A percentile compares a stretch with the other conserved stretches of the same genome.
Evolutionary conservation across 2,797 vertebrate genomes (phyloP).

Genomic region (Esox lucius): DNA sequence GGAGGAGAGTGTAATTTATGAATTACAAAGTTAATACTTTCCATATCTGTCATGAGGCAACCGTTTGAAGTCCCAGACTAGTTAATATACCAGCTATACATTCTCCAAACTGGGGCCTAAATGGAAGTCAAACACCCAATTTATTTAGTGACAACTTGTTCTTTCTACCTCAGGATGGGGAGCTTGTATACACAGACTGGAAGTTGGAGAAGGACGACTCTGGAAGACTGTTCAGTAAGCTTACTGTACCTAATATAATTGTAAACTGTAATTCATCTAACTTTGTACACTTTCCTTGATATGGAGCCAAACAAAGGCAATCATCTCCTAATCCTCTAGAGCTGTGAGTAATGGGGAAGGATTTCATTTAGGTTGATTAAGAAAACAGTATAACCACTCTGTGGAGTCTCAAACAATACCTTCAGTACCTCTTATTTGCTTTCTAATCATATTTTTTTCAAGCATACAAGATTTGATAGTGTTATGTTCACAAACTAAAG

Average conservation of each 20-base stretch:
- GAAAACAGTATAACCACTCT: not conserved
- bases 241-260: not conserved
- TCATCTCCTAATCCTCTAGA: not conserved
- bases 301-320: not conserved
- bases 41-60: not conserved
- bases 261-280: not conserved
- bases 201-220: conserved; percentile 80
- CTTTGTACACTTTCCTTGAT: not conserved
- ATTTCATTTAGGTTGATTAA: not conserved
- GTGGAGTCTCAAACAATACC: conserved; percentile 13
- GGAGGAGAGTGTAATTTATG: not conserved
- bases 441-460: conserved; percentile 2
- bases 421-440: not conserved
- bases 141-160: not conserved
- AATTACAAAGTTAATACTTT: not conserved
- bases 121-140: not conserved
- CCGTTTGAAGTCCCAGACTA: not conserved
- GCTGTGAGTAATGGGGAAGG: not conserved
- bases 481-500: conserved; percentile 7
- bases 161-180: conserved; percentile 80
- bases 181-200: conserved; percentile 87
- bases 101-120: not conserved
- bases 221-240: conserved; percentile 77
- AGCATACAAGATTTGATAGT: conserved; percentile 10
- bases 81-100: not conserved